Evolutionary conservation across 2,113 vertebrate genomes (phyloP), one percentile per base, ranked within the genome.

Genomic region (Pelecanoides urinatrix): DNA sequence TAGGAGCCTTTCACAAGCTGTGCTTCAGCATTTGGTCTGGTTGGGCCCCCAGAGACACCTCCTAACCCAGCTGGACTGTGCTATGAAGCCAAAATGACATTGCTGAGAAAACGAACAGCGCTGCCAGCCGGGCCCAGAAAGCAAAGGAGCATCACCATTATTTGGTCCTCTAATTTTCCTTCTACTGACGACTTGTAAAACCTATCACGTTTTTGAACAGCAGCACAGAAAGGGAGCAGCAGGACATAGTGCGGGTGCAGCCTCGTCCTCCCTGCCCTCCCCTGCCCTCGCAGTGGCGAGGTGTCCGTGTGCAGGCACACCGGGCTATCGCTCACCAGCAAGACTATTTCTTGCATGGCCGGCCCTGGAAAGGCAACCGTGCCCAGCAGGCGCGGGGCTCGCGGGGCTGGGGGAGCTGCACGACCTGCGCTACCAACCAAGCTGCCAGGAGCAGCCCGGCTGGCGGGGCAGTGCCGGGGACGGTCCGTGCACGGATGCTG

Each of bases 381-480:
- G 56, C 22, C 23, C 16, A 32, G 47, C 38, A 61, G 38, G 23
- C 1, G 1, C 0, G 2, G 34, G 18, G 14, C 8, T 25, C 10
- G 42, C 19, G 1, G 3, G 30, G 67, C 58, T 29, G 76, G 49
- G 40, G 25, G 42, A 72, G 59, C 26, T 42, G 20, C 50, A 30
- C 1, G 1, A n/a, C 34, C 25, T 13, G 26, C 1, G 4, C n/a
- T 42, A 8, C 2, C 61, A 40, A 15, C 0, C 0, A 22, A 75
- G 44, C 29, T 30, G 22, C 19, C 56, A 52, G 47, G 19, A 72
- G n/a, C 29, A 44, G 32, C 66, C 36, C 18, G 38, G 53, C 58
- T 50, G 9, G 26, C 58, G 45, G 58, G 49, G 32, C 47, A 25
- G 47, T 10, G 47, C n/a, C 8, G 30, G 40, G 10, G 29, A 4